Base-by-base conservation (phyloP, 64 coral and sea anemone species). In the Stichodactyla helianthus region DNA sequence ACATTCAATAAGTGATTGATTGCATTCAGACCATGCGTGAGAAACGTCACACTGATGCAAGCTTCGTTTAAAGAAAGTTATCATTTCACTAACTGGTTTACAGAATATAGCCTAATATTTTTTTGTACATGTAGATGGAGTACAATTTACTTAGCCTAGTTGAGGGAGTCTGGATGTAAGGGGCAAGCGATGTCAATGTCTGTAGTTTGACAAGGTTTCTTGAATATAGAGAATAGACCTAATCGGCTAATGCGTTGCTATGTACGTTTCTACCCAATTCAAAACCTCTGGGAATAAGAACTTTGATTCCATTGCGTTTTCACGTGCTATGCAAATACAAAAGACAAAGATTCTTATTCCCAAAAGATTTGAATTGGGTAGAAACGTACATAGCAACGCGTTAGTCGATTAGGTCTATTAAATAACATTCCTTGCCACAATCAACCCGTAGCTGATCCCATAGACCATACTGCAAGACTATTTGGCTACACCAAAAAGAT, bases 391-490 rank as follows among this genome's bases (percentile, higher is more conserved):
- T n/a, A n/a, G n/a, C n/a, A n/a, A n/a, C n/a, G n/a, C n/a, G n/a
- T n/a, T n/a, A n/a, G n/a, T n/a, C n/a, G n/a, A n/a, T n/a, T n/a
- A n/a, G n/a, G n/a, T n/a, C n/a, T n/a, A n/a, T 71, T 1, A 86
- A 53, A 71, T 86, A 86, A 53, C 71, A 86, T 86, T 86, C 85
- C 52, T 71, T 86, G n/a, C 85, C 85, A 28, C 70, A 71, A 44
- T 86, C 85, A 53, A 71, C 22, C 74, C 85, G 23, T 86, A 86
- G 50, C 20, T 86, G 85, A 51, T 86, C 85, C 85, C 85, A 86
- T 53, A 86, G 61, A 51, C 85, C 85, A 71, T 86, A 86, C 50
- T 51, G 4, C 13, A 64, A 16, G 53, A 71, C 52, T 6, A 86
- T 86, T 20, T 44, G 70, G 44, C 61, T 71, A 51, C n/a, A n/a